A percentile compares a stretch with the other conserved stretches of the same genome.
phyloP scores from a whole-genome alignment of 23 tunicate genomes.

The Trididemnum clinides region DNA sequence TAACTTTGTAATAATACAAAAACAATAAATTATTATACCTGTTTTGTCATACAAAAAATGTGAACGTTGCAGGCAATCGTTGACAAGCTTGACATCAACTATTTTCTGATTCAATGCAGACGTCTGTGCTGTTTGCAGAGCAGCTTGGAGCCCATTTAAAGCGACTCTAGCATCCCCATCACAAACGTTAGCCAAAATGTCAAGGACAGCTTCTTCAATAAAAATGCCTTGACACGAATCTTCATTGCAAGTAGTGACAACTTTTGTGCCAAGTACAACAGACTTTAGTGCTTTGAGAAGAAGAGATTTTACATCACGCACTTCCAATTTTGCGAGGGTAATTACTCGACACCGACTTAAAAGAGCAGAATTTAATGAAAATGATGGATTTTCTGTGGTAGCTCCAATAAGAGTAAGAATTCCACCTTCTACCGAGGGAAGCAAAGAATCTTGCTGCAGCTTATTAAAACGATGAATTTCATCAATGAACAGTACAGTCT shows the following conservation, averaged over 20 bases:
- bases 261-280: neutral
- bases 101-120: neutral
- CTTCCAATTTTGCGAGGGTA: constrained; percentile 48
- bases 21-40: constrained; percentile 30
- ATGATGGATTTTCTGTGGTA: constrained; percentile 86
- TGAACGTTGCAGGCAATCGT: constrained; percentile 48
- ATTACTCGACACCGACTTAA: constrained; percentile 74
- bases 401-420: constrained; percentile 71
- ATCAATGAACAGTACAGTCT: constrained; percentile 74
- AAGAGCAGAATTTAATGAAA: constrained; percentile 68
- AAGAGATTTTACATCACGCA: constrained; percentile 27
- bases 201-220: constrained; percentile 34
- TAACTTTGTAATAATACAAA: neutral
- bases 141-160: constrained; percentile 66
- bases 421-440: constrained; percentile 74
- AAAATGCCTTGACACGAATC: neutral
- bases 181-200: constrained; percentile 52
- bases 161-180: constrained; percentile 87
- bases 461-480: constrained; percentile 82
- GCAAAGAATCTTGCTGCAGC: constrained; percentile 78
- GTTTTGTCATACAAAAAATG: constrained; percentile 61
- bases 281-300: constrained; percentile 25
- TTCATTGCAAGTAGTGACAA: neutral
- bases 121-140: constrained; percentile 31
- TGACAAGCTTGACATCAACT: constrained; percentile 23